phyloP scores from a whole-genome alignment of 2,113 vertebrate species.

The Entosphenus tridentatus region DNA sequence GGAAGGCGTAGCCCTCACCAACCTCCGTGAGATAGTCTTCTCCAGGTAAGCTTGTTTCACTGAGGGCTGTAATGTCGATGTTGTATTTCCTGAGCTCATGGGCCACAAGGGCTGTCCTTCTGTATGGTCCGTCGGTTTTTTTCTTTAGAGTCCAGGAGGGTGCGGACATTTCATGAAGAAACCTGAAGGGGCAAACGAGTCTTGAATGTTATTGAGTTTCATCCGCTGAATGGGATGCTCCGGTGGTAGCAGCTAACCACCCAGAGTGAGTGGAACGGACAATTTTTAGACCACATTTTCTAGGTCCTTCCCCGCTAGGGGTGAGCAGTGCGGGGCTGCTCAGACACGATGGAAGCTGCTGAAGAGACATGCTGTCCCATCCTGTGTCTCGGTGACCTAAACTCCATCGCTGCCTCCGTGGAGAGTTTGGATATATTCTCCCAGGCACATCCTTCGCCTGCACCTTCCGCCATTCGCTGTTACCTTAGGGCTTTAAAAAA shows the following conservation, averaged over 20 bases:
- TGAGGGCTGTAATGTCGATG: conserved; percentile 1
- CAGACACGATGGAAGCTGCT: not conserved
- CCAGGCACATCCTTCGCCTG: not conserved
- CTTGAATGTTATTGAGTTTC: not conserved
- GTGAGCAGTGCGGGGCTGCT: not conserved
- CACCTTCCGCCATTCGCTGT: not conserved
- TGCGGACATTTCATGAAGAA: not conserved
- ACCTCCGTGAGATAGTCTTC: not conserved
- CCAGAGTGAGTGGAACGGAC: not conserved
- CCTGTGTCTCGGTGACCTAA: not conserved
- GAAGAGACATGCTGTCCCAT: not conserved
- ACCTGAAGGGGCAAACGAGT: not conserved
- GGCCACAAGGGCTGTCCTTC: not conserved
- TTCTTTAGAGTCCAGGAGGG: not conserved
- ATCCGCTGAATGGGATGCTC: not conserved
- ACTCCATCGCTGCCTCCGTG: not conserved
- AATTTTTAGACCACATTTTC: not conserved
- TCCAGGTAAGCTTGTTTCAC: not conserved
- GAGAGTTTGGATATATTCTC: not conserved
- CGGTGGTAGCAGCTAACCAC: not conserved
- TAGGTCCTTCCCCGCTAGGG: not conserved
- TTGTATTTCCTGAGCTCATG: not conserved
- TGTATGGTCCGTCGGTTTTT: not conserved
- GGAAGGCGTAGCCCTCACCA: not conserved
- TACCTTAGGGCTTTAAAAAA: not conserved